These are phyloP conservation scores for Gadopsis marmoratus DNA, from an alignment of 2,797 vertebrate species.

Conservation along the genomic window DNA sequence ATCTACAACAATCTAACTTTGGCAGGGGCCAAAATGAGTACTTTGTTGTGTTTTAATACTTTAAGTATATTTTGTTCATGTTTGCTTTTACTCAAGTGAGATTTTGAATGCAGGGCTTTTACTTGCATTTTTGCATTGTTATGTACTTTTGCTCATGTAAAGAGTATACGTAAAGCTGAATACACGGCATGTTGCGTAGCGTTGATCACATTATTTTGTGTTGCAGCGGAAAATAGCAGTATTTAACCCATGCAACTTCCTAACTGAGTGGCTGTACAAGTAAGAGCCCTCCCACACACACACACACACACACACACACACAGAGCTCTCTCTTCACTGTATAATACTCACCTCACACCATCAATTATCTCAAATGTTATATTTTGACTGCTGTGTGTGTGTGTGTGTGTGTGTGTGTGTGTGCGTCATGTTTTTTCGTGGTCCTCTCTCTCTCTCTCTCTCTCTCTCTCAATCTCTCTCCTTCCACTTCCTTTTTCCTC, in stretches of 20 bases:
- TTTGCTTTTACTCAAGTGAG: background rate
- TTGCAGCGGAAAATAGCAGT: slow-evolving; percentile 89
- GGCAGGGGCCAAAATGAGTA: background rate
- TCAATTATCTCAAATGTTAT: background rate
- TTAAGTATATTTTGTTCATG: background rate
- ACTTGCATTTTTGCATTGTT: background rate
- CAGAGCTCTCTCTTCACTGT: background rate
- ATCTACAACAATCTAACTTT: background rate
- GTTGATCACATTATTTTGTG: slow-evolving; percentile 24
- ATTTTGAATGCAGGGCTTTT: background rate
- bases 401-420: background rate
- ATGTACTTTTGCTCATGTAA: background rate
- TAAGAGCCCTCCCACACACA: slow-evolving; percentile 77
- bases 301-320: slow-evolving; percentile 4
- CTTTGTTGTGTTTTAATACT: background rate
- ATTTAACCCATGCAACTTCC: slow-evolving; percentile 92
- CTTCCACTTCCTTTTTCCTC: slow-evolving; percentile 5
- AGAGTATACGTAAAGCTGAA: background rate
- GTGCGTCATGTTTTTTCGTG: slow-evolving; percentile 15
- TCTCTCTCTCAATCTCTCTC: too few relatives aligned
- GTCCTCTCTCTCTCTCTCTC: background rate
- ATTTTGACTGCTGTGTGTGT: background rate
- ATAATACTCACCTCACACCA: background rate
- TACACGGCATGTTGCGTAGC: background rate
- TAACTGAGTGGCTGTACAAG: slow-evolving; percentile 95